Percentiles rank a stretch among this genome's conserved stretches.
These are phyloP conservation scores for Elephantulus edwardii DNA, from an alignment of 2,113 vertebrate species.

Conservation along the genomic window DNA sequence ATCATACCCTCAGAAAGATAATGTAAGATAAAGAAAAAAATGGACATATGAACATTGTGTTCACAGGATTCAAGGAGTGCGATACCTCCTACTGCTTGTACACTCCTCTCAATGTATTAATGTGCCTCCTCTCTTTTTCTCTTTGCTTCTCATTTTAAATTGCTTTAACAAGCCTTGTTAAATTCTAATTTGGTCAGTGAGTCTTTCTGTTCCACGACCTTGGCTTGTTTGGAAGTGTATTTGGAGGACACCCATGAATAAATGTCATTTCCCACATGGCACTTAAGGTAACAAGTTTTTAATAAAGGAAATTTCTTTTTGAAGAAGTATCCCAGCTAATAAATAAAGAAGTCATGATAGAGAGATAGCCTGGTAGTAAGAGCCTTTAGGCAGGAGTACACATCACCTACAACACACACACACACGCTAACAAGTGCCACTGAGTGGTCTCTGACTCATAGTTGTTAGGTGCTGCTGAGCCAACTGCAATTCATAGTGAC, in stretches of 20 bases:
- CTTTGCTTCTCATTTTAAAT: neutral
- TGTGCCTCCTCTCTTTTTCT: neutral
- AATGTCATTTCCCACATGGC: neutral
- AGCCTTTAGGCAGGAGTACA: neutral
- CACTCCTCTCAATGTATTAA: neutral
- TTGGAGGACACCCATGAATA: neutral
- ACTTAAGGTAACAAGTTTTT: neutral
- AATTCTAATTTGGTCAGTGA: neutral
- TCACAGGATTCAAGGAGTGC: neutral
- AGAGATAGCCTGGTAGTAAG: neutral
- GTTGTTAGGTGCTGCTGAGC: too few relatives aligned
- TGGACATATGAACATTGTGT: neutral
- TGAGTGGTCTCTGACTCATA: too few relatives aligned
- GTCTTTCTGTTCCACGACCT: neutral
- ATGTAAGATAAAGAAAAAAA: neutral
- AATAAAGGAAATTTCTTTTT: constrained; percentile 23
- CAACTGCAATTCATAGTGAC: too few relatives aligned
- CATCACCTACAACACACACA: neutral
- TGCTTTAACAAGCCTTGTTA: neutral
- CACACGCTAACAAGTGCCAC: too few relatives aligned
- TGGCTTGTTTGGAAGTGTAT: neutral
- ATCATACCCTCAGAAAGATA: neutral
- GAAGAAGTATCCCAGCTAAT: neutral
- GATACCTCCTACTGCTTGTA: neutral
- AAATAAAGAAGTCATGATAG: neutral